Conservation (phyloP, 2,113 vertebrate genomes). For the Odontophorus gujanensis region DNA sequence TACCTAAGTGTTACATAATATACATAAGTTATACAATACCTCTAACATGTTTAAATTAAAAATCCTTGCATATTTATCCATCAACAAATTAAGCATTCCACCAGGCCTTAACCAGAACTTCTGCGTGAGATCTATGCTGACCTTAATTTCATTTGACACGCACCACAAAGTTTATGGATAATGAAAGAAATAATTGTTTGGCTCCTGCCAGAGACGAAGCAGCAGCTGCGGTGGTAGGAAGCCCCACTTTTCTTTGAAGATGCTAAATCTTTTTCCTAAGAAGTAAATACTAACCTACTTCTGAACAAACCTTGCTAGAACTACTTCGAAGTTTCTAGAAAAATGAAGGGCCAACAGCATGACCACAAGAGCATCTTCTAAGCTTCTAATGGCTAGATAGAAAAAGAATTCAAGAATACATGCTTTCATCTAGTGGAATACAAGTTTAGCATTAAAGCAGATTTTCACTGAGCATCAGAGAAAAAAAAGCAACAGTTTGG, state of each 20-base stretch:
- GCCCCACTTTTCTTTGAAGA: not conserved
- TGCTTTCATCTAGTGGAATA: not conserved
- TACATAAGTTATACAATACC: not conserved
- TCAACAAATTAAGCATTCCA: not conserved
- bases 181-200: not conserved
- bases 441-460: not conserved
- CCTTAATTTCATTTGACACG: not conserved
- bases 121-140: not conserved
- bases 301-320: not conserved
- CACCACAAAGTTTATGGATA: not conserved
- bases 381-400: not conserved
- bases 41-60: not conserved
- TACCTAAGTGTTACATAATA: not conserved
- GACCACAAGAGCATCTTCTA: not conserved
- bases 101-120: not conserved
- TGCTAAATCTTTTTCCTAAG: not conserved
- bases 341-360: not conserved
- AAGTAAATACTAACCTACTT: not conserved
- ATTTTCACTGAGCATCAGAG: not conserved
- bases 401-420: not conserved
- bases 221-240: not conserved
- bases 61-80: fast-evolving
- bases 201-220: fast-evolving
- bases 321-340: not conserved
- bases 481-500: not conserved